Base-by-base conservation (phyloP, 1,140 invertebrate species). In the Drosophila tsacasi region DNA sequence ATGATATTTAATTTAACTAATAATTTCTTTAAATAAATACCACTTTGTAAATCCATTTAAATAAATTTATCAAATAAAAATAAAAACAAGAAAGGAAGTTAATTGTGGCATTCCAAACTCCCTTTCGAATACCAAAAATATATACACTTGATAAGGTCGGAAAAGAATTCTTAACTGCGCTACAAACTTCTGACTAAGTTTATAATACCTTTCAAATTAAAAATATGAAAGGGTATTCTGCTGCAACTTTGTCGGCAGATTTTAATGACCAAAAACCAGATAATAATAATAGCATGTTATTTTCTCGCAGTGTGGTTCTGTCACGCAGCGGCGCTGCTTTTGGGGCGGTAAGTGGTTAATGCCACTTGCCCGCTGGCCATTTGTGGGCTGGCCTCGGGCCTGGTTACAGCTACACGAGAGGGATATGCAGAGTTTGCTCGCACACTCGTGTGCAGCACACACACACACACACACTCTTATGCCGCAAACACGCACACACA, bases 331-430 rank as follows among this genome's bases (percentile, higher is more conserved):
- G 17, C 19, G 44, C 46, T 78, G 65, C 44, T 54, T 64, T 42
- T 49, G 77, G 80, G 83, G 79, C 79, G 62, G 84, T 84, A 87
- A 87, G 84, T 87, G 84, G 85, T 87, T 87, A 84, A 87, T 89
- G 86, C 85, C 71, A 78, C 85, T 84, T 81, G 85, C 68, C 81
- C 63, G 81, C 62, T 89, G 84, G 77, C 85, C 84, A 87, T 87
- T 89, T 89, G 77, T 68, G 59, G 39, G 57, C 64, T 46, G 58
- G 49, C 49, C 64, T 58, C 37, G 64, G 50, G 62, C 63, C 68
- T 60, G 67, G 71, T 74, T 73, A 74, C 71, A 73, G 44, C 50
- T 65, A 44, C 72, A 52, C 39, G 54, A 50, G 30, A 46, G 50
- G 74, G 39, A 76, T 76, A 66, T 66, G 54, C 60, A 39, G 40